Percentiles rank a stretch among this genome's conserved stretches.
Conservation (phyloP, 1,140 invertebrate species). For the Telenomus remus region DNA sequence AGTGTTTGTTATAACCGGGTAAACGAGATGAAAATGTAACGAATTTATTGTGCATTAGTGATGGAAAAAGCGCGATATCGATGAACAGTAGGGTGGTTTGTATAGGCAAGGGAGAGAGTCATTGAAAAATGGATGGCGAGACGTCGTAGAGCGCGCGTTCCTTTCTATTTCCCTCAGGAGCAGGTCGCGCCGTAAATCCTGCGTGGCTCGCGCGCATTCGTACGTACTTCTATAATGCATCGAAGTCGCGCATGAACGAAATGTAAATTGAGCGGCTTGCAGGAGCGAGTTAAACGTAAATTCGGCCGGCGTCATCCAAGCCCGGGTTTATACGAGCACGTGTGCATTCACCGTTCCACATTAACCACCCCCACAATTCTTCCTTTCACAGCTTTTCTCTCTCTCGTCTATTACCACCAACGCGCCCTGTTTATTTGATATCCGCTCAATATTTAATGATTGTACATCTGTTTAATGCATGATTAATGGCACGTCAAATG, state of each 20-base stretch:
- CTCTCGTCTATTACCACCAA: conserved; percentile 31
- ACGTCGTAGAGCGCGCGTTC: conserved; percentile 21
- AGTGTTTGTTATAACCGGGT: no score
- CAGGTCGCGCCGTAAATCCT: conserved; percentile 32
- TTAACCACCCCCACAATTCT: conserved; percentile 56
- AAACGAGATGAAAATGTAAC: no score
- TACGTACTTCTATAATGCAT: conserved; percentile 41
- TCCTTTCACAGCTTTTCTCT: conserved; percentile 46
- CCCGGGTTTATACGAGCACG: conserved; percentile 50
- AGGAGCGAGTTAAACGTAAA: conserved; percentile 42
- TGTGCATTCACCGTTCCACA: conserved; percentile 39
- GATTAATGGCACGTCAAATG: conserved; percentile 32
- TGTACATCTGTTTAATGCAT: conserved; percentile 21
- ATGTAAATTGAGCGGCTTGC: conserved; percentile 56
- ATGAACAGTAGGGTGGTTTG: no score
- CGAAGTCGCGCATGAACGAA: conserved; percentile 51
- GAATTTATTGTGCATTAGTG: no score
- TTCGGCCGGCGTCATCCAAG: conserved; percentile 47
- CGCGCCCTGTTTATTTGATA: conserved; percentile 50
- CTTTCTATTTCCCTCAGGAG: conserved; percentile 31
- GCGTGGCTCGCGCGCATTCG: conserved; percentile 10
- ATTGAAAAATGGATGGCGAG: conserved; percentile 49
- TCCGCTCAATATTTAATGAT: conserved; percentile 51
- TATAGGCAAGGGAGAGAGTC: conserved; percentile 7
- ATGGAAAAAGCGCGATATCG: no score